phyloP scores from a whole-genome alignment of 2,888 invertebrate genomes.

The Eudasyphora cyanicolor region DNA sequence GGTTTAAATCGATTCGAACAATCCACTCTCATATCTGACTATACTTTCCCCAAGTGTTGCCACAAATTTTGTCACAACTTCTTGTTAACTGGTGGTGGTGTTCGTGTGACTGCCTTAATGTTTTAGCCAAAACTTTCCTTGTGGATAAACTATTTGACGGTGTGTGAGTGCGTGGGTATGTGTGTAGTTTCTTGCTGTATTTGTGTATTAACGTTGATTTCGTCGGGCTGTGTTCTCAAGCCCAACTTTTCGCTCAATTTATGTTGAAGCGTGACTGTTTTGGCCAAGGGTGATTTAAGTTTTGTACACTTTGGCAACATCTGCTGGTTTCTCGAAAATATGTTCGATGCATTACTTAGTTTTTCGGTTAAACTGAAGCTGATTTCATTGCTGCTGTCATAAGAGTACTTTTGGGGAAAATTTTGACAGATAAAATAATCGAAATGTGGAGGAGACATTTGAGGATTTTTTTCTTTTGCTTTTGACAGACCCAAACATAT shows the following conservation, averaged over 20 bases:
- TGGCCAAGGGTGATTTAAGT: constrained; percentile 41
- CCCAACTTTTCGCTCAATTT: constrained; percentile 46
- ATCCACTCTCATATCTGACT: neutral
- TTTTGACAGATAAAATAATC: neutral
- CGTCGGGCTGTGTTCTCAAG: neutral
- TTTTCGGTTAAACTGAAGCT: constrained; percentile 38
- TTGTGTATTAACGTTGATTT: neutral
- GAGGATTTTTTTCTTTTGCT: neutral
- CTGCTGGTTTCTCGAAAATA: constrained; percentile 29
- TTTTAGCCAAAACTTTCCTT: constrained; percentile 40
- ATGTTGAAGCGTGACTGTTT: constrained; percentile 51
- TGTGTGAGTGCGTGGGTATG: neutral
- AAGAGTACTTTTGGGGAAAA: neutral
- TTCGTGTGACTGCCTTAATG: constrained; percentile 18
- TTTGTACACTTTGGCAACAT: constrained; percentile 32
- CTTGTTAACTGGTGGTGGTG: constrained; percentile 22
- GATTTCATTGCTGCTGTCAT: constrained; percentile 21
- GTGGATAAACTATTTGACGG: constrained; percentile 23
- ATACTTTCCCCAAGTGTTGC: constrained; percentile 35
- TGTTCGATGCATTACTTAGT: constrained; percentile 27
- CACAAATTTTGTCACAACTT: constrained; percentile 55
- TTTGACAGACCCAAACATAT: neutral
- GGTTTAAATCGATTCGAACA: too few relatives aligned
- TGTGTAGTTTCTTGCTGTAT: neutral
- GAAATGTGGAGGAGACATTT: neutral